Percentiles rank a stretch among this genome's conserved stretches.
Evolutionary conservation across 2,797 vertebrate genomes (phyloP).

Genomic region (Chelon auratus): DNA sequence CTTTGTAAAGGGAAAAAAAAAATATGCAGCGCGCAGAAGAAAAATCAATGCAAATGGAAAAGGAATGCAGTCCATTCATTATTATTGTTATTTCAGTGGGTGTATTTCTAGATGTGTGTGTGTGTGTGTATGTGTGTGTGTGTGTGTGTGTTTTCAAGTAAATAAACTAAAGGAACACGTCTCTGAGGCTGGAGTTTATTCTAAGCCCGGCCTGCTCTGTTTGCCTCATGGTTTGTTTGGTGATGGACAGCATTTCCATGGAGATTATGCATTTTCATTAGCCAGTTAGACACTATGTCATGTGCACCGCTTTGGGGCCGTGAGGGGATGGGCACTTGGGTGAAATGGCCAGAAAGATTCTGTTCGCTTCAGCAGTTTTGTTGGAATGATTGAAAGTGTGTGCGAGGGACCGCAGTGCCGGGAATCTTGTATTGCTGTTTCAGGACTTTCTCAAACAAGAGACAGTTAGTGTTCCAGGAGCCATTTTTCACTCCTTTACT

Average conservation of each 20-base stretch:
- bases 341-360: constrained; percentile 76
- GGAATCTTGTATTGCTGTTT: constrained; percentile 73
- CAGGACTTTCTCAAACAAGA: constrained; percentile 66
- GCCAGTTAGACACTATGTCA: constrained; percentile 64
- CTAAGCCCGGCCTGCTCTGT: not conserved
- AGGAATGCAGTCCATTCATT: not conserved
- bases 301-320: constrained; percentile 56
- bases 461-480: constrained; percentile 54
- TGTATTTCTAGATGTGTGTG: constrained; percentile 8
- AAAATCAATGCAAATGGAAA: constrained; percentile 9
- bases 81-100: constrained; percentile 13
- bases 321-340: constrained; percentile 63
- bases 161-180: constrained; percentile 14
- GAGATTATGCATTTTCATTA: constrained; percentile 74
- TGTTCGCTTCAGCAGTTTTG: constrained; percentile 79
- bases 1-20: constrained; percentile 22
- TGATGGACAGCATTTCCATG: constrained; percentile 65
- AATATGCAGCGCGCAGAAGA: not conserved
- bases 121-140: too few relatives aligned
- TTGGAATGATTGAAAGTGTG: constrained; percentile 72
- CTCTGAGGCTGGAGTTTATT: constrained; percentile 30
- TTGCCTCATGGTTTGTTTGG: constrained; percentile 24
- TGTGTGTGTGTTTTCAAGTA: too few relatives aligned
- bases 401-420: constrained; percentile 53
- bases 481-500: constrained; percentile 22